Base-by-base conservation (phyloP, 2,797 vertebrate species). In the Emys orbicularis region DNA sequence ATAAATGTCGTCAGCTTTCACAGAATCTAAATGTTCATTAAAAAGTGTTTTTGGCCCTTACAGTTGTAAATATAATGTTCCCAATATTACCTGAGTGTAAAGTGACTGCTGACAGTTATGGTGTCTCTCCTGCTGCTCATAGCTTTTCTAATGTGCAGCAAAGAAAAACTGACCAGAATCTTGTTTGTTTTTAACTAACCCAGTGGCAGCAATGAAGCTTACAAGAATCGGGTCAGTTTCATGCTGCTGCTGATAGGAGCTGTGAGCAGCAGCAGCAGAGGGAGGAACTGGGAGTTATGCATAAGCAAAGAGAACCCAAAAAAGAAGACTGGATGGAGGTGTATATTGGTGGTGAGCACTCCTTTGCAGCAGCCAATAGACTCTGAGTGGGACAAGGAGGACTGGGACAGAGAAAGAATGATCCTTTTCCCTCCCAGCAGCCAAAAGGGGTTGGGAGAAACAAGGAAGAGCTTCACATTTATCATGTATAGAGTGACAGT, bases 271-370 rank as follows among this genome's bases (percentile, higher is more conserved):
- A 1, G 5, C 54, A 72, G n/a, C 9, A 44, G 34, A 8, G 83
- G n/a, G 76, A 0, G 0, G 9, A 21, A 8, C 15, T n/a, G 18
- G 50, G 29, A 85, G 49, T 0, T 0, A 49, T 21, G 6, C 49
- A 13, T 12, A 9, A 74, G 3, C 25, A 65, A 84, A 12, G 37
- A 10, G 29, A 23, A 29, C 41, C 27, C n/a, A 12, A 65, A 19
- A 65, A 19, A 72, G 68, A 72, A 74, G 41, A 12, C 10, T 25
- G 37, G 68, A n/a, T 41, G 68, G 37, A 72, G 21, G 23, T 25
- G 68, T 74, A 74, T 41, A 25, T 65, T 65, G 61, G 34, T 65
- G 61, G 61, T 8, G 15, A n/a, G 41, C 23, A 74, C 11, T 41
- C 37, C 37, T 25, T 44, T 74, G 23, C 37, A 44, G 41, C 72